A percentile compares a stretch with the other conserved stretches of the same genome.
These are phyloP conservation scores for Xanthostigma xanthostigma DNA, from an alignment of 2,888 invertebrate species.

Conservation along the genomic window DNA sequence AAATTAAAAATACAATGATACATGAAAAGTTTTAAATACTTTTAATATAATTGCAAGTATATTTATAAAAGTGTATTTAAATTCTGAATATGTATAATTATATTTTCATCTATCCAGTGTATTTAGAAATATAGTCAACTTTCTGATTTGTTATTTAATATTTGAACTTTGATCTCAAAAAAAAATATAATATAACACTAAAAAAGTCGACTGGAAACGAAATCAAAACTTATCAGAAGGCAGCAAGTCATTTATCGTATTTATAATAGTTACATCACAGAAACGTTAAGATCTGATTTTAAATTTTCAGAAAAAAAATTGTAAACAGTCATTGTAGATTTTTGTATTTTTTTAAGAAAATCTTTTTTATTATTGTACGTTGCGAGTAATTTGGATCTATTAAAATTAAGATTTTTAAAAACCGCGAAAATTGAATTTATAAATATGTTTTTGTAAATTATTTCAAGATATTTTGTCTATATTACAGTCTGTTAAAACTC, in stretches of 20 bases:
- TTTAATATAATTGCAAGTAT: too few species aligned
- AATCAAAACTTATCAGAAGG: neutral
- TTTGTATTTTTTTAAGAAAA: constrained; percentile 30
- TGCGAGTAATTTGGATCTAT: neutral
- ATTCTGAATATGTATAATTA: too few species aligned
- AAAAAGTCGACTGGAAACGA: neutral
- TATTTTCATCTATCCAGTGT: too few species aligned
- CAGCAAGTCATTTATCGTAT: neutral
- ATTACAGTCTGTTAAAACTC: neutral
- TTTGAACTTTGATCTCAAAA: too few species aligned
- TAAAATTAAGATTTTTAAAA: too few species aligned
- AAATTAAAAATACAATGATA: too few species aligned
- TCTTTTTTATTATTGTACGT: constrained; percentile 9
- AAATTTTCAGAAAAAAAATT: constrained; percentile 2
- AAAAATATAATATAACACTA: neutral
- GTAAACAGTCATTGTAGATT: constrained; percentile 24
- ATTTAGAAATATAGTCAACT: too few species aligned
- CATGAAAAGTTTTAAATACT: too few species aligned
- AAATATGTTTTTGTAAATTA: neutral
- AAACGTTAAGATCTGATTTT: neutral
- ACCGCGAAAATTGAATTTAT: neutral
- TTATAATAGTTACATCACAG: constrained; percentile 1
- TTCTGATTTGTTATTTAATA: too few species aligned
- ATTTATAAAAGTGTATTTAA: too few species aligned
- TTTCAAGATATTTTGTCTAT: neutral